A percentile compares a stretch with the other conserved stretches of the same genome.
Conservation (phyloP, 2,797 vertebrate genomes). For the Enteromius thamalakanensis region DNA sequence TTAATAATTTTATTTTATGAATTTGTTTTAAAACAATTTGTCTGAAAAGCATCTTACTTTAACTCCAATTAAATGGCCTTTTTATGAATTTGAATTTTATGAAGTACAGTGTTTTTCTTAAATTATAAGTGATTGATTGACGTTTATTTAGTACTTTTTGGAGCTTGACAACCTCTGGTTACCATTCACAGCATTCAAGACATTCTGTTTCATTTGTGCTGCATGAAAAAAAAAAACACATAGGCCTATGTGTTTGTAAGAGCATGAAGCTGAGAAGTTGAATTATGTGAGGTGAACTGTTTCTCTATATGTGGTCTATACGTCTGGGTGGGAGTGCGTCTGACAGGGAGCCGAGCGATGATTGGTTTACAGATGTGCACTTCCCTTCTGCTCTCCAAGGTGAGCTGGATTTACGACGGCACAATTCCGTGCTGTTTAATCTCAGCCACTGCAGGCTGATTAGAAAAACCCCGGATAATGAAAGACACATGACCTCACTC, state of each 20-base stretch:
- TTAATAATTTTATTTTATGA: too few relatives aligned
- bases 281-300: background rate
- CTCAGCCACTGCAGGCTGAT: slow-evolving; percentile 86
- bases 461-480: slow-evolving; percentile 85
- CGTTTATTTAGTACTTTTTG: background rate
- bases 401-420: slow-evolving; percentile 92
- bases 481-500: slow-evolving; percentile 84
- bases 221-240: background rate
- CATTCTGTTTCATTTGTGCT: background rate
- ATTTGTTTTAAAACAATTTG: too few relatives aligned
- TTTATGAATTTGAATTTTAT: background rate
- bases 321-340: slow-evolving; percentile 82
- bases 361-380: slow-evolving; percentile 91
- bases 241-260: background rate
- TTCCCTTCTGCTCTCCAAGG: slow-evolving; percentile 92
- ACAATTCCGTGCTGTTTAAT: slow-evolving; percentile 87
- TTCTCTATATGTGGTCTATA: background rate
- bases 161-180: background rate
- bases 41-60: background rate
- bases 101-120: background rate
- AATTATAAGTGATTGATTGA: background rate
- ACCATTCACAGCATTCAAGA: background rate
- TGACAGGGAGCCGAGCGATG: slow-evolving; percentile 89
- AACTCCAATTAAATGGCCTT: background rate
- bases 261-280: background rate